Conservation (phyloP, 1,140 invertebrate species). For the Aethina tumida region DNA sequence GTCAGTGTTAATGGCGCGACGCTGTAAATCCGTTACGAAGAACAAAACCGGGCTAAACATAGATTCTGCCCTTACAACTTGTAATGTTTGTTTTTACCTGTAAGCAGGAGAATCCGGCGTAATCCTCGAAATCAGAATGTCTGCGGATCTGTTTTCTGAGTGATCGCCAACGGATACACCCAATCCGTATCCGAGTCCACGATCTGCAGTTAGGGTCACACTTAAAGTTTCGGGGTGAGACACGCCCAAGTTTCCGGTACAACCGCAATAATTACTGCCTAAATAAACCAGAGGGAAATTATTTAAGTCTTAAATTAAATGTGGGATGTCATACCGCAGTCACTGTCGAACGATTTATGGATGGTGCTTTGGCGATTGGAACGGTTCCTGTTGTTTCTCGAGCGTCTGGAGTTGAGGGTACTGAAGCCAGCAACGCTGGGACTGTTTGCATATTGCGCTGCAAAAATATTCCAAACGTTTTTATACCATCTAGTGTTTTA, state of each 20-base stretch:
- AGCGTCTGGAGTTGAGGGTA: conserved; percentile 46
- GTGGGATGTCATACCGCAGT: conserved; percentile 22
- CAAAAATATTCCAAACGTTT: conserved; percentile 11
- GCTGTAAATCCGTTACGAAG: no score
- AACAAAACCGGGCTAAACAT: no score
- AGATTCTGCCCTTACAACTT: not conserved
- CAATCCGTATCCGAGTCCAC: conserved; percentile 38
- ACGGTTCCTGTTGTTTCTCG: conserved; percentile 35
- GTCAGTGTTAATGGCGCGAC: no score
- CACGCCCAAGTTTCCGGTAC: conserved; percentile 38
- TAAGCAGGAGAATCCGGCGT: conserved; percentile 61
- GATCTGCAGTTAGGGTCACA: conserved; percentile 49
- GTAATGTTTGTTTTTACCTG: conserved; percentile 41
- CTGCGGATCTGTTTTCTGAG: conserved; percentile 29
- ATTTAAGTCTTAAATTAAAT: not conserved
- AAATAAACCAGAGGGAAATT: not conserved
- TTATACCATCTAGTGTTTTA: not conserved
- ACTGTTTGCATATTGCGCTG: conserved; percentile 35
- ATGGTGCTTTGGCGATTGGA: conserved; percentile 44
- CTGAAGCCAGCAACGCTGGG: conserved; percentile 45
- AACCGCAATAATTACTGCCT: conserved; percentile 29
- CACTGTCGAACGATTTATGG: conserved; percentile 39
- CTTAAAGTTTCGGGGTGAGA: conserved; percentile 58
- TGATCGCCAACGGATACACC: conserved; percentile 38
- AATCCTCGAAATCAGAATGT: conserved; percentile 51